Conservation (phyloP, 2,888 invertebrate species). For the Aleiodes alternator region DNA sequence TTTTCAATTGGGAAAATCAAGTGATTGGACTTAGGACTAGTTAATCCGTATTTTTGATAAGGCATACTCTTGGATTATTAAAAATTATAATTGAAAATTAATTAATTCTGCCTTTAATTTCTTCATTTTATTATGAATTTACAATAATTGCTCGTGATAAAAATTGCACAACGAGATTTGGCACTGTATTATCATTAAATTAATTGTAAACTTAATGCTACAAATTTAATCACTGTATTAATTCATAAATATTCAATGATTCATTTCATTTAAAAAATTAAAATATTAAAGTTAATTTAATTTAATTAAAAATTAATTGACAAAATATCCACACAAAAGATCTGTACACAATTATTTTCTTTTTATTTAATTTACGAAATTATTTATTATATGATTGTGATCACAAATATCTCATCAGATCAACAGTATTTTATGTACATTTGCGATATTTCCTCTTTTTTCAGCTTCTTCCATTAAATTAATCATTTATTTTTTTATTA, state of each 20-base stretch:
- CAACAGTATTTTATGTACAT: slow-evolving; percentile 35
- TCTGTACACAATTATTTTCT: slow-evolving; percentile 29
- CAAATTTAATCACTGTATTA: slow-evolving; percentile 1
- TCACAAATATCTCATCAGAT: slow-evolving; percentile 45
- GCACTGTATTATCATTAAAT: slow-evolving; percentile 42
- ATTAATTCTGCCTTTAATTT: slow-evolving; percentile 16
- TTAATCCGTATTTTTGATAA: slow-evolving; percentile 19
- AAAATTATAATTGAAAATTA: not conserved
- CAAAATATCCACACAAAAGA: slow-evolving; percentile 34
- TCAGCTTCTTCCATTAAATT: too few species aligned
- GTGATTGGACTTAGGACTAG: slow-evolving; percentile 31
- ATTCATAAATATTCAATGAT: slow-evolving; percentile 30
- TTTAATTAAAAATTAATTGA: slow-evolving; percentile 7
- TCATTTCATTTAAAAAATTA: slow-evolving; percentile 2
- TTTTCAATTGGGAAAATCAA: slow-evolving; percentile 23
- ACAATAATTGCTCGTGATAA: not conserved
- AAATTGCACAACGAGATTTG: slow-evolving; percentile 37
- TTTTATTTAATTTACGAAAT: slow-evolving; percentile 23
- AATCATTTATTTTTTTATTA: slow-evolving; percentile 4
- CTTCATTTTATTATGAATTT: too few species aligned
- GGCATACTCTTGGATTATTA: slow-evolving; percentile 33
- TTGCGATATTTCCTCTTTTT: slow-evolving; percentile 10
- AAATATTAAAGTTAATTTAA: too few species aligned
- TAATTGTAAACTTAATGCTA: slow-evolving; percentile 14
- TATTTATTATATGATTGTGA: slow-evolving; percentile 33